Percentiles rank a stretch among this genome's conserved stretches.
phyloP scores from a whole-genome alignment of 2,888 invertebrate species.

The Andrena haemorrhoa region DNA sequence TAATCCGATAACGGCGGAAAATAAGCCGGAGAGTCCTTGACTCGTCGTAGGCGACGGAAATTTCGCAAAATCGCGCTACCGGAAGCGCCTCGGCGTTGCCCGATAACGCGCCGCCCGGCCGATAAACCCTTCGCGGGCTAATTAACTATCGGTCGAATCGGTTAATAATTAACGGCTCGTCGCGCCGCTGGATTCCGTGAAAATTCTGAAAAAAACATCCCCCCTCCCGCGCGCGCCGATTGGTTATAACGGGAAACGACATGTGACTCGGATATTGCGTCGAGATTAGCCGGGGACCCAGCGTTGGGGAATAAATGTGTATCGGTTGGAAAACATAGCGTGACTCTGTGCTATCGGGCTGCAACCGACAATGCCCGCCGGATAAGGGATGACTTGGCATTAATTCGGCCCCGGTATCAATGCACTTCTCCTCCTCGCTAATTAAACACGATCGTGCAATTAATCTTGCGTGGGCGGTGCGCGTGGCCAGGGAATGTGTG shows the following conservation, averaged over 20 bases:
- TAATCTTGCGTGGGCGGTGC: not conserved
- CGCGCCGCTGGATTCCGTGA: not conserved
- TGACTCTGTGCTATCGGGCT: constrained; percentile 54
- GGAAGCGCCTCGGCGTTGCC: not conserved
- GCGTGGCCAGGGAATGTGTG: constrained; percentile 8
- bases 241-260: constrained; percentile 4
- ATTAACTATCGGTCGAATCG: constrained; percentile 24
- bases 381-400: constrained; percentile 47
- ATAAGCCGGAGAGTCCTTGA: constrained; percentile 56
- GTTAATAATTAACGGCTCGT: constrained; percentile 5
- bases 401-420: constrained; percentile 24
- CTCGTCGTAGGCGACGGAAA: constrained; percentile 31
- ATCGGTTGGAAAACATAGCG: constrained; percentile 30
- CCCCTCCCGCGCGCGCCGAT: not conserved
- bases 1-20: constrained; percentile 42
- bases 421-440: constrained; percentile 13
- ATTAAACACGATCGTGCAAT: constrained; percentile 12
- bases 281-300: constrained; percentile 1
- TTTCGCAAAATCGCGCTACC: constrained; percentile 39
- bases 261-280: constrained; percentile 4
- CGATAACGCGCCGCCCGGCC: not conserved
- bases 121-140: constrained; percentile 19
- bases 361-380: constrained; percentile 19
- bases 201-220: not conserved
- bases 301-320: constrained; percentile 3